These are phyloP conservation scores for Athalia cordata DNA, from an alignment of 2,888 invertebrate genomes.

Conservation along the genomic window DNA sequence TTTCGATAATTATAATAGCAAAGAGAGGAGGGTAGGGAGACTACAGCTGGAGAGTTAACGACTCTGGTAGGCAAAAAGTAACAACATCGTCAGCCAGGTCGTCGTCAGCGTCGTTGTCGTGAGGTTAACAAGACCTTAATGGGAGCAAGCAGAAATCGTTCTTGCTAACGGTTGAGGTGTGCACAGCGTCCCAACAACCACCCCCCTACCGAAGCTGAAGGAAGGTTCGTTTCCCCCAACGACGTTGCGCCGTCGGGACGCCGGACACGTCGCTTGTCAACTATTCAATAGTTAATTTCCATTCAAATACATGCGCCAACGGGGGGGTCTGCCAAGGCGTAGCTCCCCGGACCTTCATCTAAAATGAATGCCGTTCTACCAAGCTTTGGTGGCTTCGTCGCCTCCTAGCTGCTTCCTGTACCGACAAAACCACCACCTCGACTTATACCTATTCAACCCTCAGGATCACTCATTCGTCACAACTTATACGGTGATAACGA, in stretches of 20 bases:
- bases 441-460: not conserved
- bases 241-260: slow-evolving; percentile 47
- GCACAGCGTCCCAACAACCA: slow-evolving; percentile 39
- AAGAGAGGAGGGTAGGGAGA: too few species aligned
- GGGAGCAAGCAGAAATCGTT: slow-evolving; percentile 43
- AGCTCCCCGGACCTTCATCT: slow-evolving; percentile 42
- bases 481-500: not conserved
- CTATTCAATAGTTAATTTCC: slow-evolving; percentile 67
- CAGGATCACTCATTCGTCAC: not conserved
- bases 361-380: slow-evolving; percentile 44
- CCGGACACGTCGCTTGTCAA: slow-evolving; percentile 61
- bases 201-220: slow-evolving; percentile 15
- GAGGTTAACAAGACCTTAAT: slow-evolving; percentile 36
- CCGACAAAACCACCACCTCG: slow-evolving; percentile 38
- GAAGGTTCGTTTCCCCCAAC: slow-evolving; percentile 11
- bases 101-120: not conserved
- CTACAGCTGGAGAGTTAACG: too few species aligned
- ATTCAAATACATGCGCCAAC: slow-evolving; percentile 60
- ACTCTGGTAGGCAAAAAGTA: not conserved
- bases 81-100: not conserved
- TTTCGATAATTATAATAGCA: not conserved
- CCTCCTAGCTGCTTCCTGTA: slow-evolving; percentile 34
- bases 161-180: slow-evolving; percentile 46
- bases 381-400: slow-evolving; percentile 40
- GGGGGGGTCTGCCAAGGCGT: slow-evolving; percentile 40